Evolutionary conservation across 2,797 vertebrate genomes (phyloP).

Genomic region (Characodon lateralis): DNA sequence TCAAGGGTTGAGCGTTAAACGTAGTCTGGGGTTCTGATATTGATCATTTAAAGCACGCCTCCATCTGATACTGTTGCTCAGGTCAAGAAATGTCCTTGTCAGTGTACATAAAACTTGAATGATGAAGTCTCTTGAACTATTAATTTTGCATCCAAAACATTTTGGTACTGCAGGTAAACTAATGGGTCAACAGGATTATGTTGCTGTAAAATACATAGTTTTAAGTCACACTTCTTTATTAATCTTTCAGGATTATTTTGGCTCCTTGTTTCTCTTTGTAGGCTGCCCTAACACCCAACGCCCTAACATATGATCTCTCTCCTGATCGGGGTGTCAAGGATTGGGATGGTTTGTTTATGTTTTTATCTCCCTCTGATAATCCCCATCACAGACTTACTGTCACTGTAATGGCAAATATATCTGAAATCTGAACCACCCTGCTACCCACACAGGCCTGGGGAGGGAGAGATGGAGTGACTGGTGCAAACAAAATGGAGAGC

Average conservation of each 20-base stretch:
- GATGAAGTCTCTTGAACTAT: not conserved
- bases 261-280: slow-evolving; percentile 15
- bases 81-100: not conserved
- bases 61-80: not conserved
- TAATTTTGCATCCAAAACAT: slow-evolving; percentile 1
- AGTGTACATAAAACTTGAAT: not conserved
- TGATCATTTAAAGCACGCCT: not conserved
- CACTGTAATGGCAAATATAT: slow-evolving; percentile 46
- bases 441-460: slow-evolving; percentile 33
- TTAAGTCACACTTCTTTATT: slow-evolving; percentile 14
- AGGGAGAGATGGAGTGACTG: slow-evolving; percentile 23
- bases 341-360: slow-evolving; percentile 37
- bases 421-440: slow-evolving; percentile 67
- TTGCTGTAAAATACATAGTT: not conserved
- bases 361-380: slow-evolving; percentile 42
- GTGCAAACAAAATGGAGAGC: slow-evolving; percentile 12
- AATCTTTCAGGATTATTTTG: slow-evolving; percentile 3
- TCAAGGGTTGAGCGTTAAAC: not conserved
- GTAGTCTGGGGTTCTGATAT: not conserved
- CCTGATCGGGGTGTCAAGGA: slow-evolving; percentile 50
- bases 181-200: not conserved
- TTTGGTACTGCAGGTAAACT: not conserved
- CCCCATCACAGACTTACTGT: slow-evolving; percentile 54
- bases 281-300: slow-evolving; percentile 6
- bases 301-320: slow-evolving; percentile 43